Percentiles rank a stretch among this genome's conserved stretches.
phyloP scores from a whole-genome alignment of 2,888 invertebrate species.

The Kryphioiulus occultus region DNA sequence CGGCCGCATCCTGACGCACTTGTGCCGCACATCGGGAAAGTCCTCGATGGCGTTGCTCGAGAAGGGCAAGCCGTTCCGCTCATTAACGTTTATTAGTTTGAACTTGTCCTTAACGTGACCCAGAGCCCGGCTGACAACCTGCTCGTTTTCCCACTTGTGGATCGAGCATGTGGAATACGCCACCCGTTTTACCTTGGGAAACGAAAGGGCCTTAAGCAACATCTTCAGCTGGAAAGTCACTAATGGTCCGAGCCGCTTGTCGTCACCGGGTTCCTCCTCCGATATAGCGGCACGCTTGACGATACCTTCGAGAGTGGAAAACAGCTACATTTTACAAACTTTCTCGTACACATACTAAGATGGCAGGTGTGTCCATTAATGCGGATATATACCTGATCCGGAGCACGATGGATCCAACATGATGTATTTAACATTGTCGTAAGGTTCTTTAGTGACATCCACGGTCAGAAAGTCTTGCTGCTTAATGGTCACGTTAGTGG shows the following conservation, averaged over 20 bases:
- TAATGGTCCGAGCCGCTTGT: slow-evolving; percentile 58
- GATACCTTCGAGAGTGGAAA: not conserved
- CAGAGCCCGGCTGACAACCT: slow-evolving; percentile 79
- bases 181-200: slow-evolving; percentile 82
- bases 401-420: slow-evolving; percentile 98
- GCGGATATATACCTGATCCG: slow-evolving; percentile 77
- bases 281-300: not conserved
- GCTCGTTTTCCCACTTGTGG: slow-evolving; percentile 78
- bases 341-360: too few species aligned
- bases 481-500: slow-evolving; percentile 72
- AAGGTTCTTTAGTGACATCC: slow-evolving; percentile 66
- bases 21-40: slow-evolving; percentile 70
- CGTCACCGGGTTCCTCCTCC: not conserved
- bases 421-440: slow-evolving; percentile 81
- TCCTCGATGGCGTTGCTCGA: slow-evolving; percentile 58
- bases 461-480: slow-evolving; percentile 77
- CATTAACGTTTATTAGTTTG: slow-evolving; percentile 27
- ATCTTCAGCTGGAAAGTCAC: slow-evolving; percentile 78
- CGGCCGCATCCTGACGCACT: slow-evolving; percentile 80
- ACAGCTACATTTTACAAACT: not conserved
- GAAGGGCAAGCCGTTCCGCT: not conserved
- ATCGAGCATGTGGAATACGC: slow-evolving; percentile 96
- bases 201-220: slow-evolving; percentile 82
- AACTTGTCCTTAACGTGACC: slow-evolving; percentile 62
- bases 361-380: not conserved